phyloP scores from a whole-genome alignment of 2,113 vertebrate species.

The Gavia stellata region DNA sequence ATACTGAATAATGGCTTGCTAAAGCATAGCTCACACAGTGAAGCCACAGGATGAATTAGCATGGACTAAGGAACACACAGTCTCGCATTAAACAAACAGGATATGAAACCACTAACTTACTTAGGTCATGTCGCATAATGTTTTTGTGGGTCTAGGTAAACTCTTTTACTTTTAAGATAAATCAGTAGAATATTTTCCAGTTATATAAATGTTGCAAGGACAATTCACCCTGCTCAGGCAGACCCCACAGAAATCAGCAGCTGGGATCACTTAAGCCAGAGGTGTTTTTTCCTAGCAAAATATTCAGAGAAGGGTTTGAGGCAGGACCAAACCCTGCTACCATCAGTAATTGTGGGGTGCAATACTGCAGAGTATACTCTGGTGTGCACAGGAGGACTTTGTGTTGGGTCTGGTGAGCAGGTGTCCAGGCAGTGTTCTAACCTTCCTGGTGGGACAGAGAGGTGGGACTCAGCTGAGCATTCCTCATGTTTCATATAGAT shows the following conservation, averaged over 20 bases:
- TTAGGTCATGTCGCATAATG: not conserved
- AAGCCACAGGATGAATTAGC: not conserved
- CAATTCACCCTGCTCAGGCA: not conserved
- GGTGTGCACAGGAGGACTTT: not conserved
- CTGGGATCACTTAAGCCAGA: not conserved
- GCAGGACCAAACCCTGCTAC: not conserved
- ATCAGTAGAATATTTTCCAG: not conserved
- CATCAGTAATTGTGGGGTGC: not conserved
- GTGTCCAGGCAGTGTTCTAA: not conserved
- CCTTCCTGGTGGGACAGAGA: not conserved
- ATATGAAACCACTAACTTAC: not conserved
- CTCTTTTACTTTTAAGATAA: not conserved
- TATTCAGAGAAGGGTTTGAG: not conserved
- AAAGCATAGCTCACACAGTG: not conserved
- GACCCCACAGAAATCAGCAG: not conserved
- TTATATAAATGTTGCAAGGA: not conserved
- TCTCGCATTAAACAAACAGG: not conserved
- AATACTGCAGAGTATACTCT: no score
- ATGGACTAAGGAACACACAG: not conserved
- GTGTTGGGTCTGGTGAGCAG: not conserved
- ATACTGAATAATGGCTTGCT: not conserved
- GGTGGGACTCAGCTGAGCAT: not conserved
- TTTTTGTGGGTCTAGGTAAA: not conserved
- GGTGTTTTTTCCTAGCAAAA: not conserved
- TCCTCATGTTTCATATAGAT: not conserved